Conservation (phyloP, 30 jellyfish, hydroid and myxozoan genomes). For the Aurelia sp. region DNA sequence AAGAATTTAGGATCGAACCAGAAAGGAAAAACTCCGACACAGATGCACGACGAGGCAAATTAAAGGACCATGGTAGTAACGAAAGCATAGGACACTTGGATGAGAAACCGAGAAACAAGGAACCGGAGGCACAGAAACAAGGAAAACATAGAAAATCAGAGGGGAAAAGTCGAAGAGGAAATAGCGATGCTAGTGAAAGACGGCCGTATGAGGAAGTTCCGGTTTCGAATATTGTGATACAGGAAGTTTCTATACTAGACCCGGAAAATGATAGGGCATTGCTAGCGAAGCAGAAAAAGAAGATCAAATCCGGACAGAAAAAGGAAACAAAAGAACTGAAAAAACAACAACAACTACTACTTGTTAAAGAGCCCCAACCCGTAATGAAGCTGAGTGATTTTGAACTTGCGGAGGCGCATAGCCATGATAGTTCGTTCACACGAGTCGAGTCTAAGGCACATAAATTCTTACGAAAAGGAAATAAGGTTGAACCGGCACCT, state of each 20-base stretch:
- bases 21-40: slow-evolving; percentile 28
- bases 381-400: slow-evolving; percentile 31
- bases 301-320: slow-evolving; percentile 12
- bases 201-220: slow-evolving; percentile 61
- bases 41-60: slow-evolving; percentile 26
- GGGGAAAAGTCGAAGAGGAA: slow-evolving; percentile 52
- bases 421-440: slow-evolving; percentile 48
- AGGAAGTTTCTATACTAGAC: slow-evolving; percentile 68
- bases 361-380: slow-evolving; percentile 30
- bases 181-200: slow-evolving; percentile 47
- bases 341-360: slow-evolving; percentile 26
- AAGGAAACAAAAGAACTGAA: slow-evolving; percentile 50
- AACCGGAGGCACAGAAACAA: slow-evolving; percentile 35
- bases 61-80: slow-evolving; percentile 70
- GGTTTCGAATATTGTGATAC: slow-evolving; percentile 61
- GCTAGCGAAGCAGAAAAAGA: slow-evolving; percentile 34
- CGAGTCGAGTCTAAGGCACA: slow-evolving; percentile 66
- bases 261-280: slow-evolving; percentile 40
- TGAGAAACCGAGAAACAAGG: slow-evolving; percentile 53
- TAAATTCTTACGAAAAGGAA: slow-evolving; percentile 57
- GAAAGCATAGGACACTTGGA: slow-evolving; percentile 57
- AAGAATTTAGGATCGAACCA: slow-evolving; percentile 44
- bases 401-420: slow-evolving; percentile 14
- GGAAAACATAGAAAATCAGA: slow-evolving; percentile 63
- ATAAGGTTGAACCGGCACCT: slow-evolving; percentile 77